phyloP scores from a whole-genome alignment of 2,888 invertebrate species.

The Phanerotoma sp. region DNA sequence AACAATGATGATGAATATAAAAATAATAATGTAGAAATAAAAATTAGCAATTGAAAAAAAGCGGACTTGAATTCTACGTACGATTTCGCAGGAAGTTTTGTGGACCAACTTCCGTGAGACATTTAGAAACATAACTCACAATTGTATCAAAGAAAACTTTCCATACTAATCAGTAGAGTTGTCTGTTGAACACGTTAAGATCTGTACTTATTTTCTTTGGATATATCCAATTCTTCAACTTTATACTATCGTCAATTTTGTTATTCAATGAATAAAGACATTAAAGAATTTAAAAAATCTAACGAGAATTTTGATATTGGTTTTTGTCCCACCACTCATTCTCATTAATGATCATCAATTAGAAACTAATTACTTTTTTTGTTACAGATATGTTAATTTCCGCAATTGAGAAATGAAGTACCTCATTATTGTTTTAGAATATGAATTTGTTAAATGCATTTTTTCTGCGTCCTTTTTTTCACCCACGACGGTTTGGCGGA shows the following conservation, averaged over 20 bases:
- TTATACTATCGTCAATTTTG: conserved; percentile 43
- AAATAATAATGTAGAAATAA: not conserved
- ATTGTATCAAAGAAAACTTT: conserved; percentile 25
- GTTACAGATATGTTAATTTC: too few relatives aligned
- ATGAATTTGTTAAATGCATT: too few relatives aligned
- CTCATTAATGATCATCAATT: too few relatives aligned
- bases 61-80: conserved; percentile 7
- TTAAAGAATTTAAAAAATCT: conserved; percentile 30
- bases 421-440: too few relatives aligned
- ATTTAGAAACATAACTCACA: conserved; percentile 8
- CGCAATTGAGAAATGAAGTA: too few relatives aligned
- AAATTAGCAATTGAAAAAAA: not conserved
- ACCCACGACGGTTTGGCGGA: too few relatives aligned
- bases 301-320: not conserved
- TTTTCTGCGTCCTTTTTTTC: too few relatives aligned
- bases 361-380: too few relatives aligned
- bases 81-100: conserved; percentile 28
- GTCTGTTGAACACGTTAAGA: conserved; percentile 32
- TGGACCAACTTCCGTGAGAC: conserved; percentile 32
- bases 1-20: conserved; percentile 1
- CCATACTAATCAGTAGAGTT: conserved; percentile 35
- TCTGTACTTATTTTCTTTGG: conserved; percentile 30
- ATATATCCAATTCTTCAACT: conserved; percentile 35
- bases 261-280: conserved; percentile 43
- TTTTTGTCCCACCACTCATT: too few relatives aligned